Conservation (phyloP, 2,113 vertebrate species). For the Phalacrocorax aristotelis region DNA sequence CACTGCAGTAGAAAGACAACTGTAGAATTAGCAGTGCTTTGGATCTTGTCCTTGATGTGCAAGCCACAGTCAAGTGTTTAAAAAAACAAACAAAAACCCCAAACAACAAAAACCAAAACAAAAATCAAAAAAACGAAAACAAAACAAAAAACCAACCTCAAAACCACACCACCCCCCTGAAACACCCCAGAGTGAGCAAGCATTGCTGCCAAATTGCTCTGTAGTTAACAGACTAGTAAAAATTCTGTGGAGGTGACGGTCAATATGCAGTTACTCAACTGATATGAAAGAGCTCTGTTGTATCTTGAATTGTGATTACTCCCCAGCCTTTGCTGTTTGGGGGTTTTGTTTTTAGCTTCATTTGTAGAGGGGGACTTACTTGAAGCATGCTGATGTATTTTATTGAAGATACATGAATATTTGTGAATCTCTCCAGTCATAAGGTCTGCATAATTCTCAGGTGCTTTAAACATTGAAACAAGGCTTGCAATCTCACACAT, state of each 20-base stretch:
- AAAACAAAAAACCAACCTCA: not conserved
- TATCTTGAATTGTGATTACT: not conserved
- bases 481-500: not conserved
- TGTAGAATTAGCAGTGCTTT: not conserved
- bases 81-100: not conserved
- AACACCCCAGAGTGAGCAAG: not conserved
- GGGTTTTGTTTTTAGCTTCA: not conserved
- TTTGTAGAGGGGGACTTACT: not conserved
- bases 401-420: not conserved
- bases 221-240: not conserved
- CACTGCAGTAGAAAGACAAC: not conserved
- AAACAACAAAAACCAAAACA: not conserved
- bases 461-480: constrained; percentile 18
- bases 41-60: not conserved
- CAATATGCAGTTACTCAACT: not conserved
- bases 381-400: constrained; percentile 13
- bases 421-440: not conserved
- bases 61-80: not conserved
- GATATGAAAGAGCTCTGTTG: not conserved
- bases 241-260: not conserved
- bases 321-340: not conserved
- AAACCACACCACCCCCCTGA: not conserved
- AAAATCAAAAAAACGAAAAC: not conserved
- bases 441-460: constrained; percentile 10
- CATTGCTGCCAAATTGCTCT: not conserved